Evolutionary conservation across 1,140 invertebrate genomes (phyloP), one percentile per base, ranked within the genome.

Genomic region (Caenorhabditis remanei): DNA sequence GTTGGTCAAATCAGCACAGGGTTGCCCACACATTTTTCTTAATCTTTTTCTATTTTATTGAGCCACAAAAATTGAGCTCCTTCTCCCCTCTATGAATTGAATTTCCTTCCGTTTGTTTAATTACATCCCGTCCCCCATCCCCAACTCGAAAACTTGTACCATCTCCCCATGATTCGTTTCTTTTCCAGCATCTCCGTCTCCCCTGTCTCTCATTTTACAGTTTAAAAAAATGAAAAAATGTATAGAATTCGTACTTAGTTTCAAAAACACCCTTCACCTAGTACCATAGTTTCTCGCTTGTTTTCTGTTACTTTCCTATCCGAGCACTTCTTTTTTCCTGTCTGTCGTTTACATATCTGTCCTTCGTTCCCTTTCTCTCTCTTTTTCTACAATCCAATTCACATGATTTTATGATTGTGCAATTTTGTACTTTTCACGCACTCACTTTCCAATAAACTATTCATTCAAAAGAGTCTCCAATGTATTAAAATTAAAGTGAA

Each of bases 101-200:
- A 19, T 79, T 79, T 19, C 41, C 21, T 50, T 21, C 41, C 16
- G 16, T 58, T 58, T n/a, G 56, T 58, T 58, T 58, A n/a, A 58
- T 32, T 63, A 32, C 11, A 21, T 24, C 24, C 9, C n/a, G 16
- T n/a, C n/a, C n/a, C 61, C 19, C 8, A 67, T 40, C 8, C 19
- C 14, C 3, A 7, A 46, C 65, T n/a, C 13, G 41, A 43, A 16
- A 71, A 71, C 65, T 46, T 71, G 65, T 71, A 71, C 16, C 65
- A 46, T 71, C 21, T 50, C 71, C 67, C 71, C 71, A 79, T 79
- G 71, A 79, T 79, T 79, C 71, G 71, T 46, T 79, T 79, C 53
- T n/a, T 41, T 32, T 32, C 71, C 50, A 11, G 71, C 71, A 79
- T 79, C 71, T 79, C 71, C 50, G n/a, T 79, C 19, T 24, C 46